Evolutionary conservation across 2,888 invertebrate species (phyloP), one percentile per base, ranked within the genome.

Genomic region (Nyleta sp.): DNA sequence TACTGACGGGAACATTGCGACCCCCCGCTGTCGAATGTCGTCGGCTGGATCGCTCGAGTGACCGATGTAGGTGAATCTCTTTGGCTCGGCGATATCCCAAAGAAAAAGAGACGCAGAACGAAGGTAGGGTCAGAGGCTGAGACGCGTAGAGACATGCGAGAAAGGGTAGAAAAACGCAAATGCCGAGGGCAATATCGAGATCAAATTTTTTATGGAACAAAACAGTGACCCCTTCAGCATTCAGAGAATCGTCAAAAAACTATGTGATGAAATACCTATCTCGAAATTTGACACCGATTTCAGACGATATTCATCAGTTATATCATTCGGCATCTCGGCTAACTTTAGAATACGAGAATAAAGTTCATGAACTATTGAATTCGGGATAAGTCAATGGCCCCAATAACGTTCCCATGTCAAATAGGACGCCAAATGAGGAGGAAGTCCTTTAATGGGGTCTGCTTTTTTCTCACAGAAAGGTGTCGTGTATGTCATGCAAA

Each of bases 1-100:
- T 84, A 86, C 88, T 87, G 84, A 87, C 86, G 85, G 83, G 88
- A 87, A 89, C 88, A 88, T 87, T 82, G 85, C 83, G 87, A 84
- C 88, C 88, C 86, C 88, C 88, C 80, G 88, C 85, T 86, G 88
- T 84, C 85, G 84, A 84, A 87, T 87, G 87, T 89, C 89, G 84
- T 88, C 88, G 86, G 80, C 78, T 79, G 82, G 84, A 85, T 86
- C 84, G 81, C 80, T 79, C 83, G 84, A 87, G 84, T 87, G 86
- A 87, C 86, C 85, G 87, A 87, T 87, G 85, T 84, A 84, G 86
- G 84, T 87, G 87, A 87, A 85, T 71, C 65, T 68, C 52, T 57
- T 50, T 13, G 35, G 33, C 84, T 83, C 82, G 71, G 67, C 80
- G 75, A 80, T 72, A 78, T 68, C 57, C 38, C 53, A 48, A 44